These are phyloP conservation scores for Ganaspis brasiliensis DNA, from an alignment of 2,888 invertebrate genomes.

Conservation along the genomic window DNA sequence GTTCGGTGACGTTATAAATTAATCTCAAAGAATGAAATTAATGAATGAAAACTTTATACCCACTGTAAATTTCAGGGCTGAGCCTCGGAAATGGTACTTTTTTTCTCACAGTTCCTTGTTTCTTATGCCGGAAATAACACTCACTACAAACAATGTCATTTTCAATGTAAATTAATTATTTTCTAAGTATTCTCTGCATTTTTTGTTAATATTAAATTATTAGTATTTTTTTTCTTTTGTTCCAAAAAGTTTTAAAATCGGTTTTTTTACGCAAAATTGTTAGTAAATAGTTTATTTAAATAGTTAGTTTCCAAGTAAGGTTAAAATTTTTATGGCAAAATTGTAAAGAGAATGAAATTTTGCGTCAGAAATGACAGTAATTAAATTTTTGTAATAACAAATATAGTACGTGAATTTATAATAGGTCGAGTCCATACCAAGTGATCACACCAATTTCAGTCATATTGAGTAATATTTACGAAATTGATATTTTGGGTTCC, in stretches of 20 bases:
- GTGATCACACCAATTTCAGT: no score
- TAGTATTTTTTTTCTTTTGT: neutral
- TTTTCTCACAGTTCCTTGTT: constrained; percentile 24
- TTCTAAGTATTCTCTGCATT: neutral
- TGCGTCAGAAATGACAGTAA: no score
- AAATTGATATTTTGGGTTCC: no score
- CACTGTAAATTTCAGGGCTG: constrained; percentile 17
- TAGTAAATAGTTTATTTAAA: no score
- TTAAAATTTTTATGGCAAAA: no score
- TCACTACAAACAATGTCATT: neutral
- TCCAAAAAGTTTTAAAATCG: neutral
- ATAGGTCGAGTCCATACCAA: no score
- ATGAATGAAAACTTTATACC: constrained; percentile 17
- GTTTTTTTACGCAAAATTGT: no score
- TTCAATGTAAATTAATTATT: neutral
- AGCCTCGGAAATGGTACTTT: neutral
- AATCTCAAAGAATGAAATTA: constrained; percentile 25
- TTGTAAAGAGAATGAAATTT: no score
- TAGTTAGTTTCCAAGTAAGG: no score
- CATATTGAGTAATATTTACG: no score
- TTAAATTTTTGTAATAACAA: no score
- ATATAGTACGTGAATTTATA: no score
- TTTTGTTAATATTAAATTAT: neutral
- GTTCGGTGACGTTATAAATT: constrained; percentile 12
- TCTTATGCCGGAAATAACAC: neutral